Percentiles rank a stretch among this genome's conserved stretches.
Conservation (phyloP, 2,797 vertebrate genomes). For the Lepilemur ruficaudatus region DNA sequence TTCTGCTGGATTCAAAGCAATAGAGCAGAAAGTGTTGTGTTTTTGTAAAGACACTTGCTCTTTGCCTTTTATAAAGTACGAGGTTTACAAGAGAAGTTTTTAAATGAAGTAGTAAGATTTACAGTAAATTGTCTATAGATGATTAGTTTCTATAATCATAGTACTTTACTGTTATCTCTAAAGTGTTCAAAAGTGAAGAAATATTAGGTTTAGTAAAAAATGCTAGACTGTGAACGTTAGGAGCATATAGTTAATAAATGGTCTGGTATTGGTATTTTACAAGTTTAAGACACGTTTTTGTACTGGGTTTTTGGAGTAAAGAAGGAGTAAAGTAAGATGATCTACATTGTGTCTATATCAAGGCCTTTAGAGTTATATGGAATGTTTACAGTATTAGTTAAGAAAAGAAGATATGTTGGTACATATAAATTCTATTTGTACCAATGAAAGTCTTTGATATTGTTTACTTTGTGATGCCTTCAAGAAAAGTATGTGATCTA, state of each 20-base stretch:
- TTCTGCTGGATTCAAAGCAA: slow-evolving; percentile 16
- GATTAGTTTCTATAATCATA: slow-evolving; percentile 21
- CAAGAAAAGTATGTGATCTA: neutral
- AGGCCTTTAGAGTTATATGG: neutral
- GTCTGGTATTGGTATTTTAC: neutral
- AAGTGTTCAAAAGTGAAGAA: neutral
- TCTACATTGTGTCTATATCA: neutral
- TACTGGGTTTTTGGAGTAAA: neutral
- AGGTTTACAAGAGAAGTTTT: neutral
- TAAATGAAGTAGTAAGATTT: slow-evolving; percentile 7
- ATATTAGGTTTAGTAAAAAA: neutral
- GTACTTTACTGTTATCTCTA: neutral
- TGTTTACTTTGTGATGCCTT: neutral
- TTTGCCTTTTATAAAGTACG: neutral
- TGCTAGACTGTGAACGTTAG: neutral
- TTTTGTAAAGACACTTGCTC: slow-evolving; percentile 22
- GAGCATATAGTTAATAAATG: neutral
- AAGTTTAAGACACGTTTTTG: neutral
- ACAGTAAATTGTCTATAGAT: neutral
- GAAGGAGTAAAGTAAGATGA: neutral
- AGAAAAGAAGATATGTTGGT: neutral
- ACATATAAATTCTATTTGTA: neutral
- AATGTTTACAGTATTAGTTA: neutral
- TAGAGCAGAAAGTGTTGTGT: slow-evolving; percentile 37
- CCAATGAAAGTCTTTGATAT: neutral